Base-by-base conservation (phyloP, 1,140 invertebrate genomes). In the Antheraea pernyi region DNA sequence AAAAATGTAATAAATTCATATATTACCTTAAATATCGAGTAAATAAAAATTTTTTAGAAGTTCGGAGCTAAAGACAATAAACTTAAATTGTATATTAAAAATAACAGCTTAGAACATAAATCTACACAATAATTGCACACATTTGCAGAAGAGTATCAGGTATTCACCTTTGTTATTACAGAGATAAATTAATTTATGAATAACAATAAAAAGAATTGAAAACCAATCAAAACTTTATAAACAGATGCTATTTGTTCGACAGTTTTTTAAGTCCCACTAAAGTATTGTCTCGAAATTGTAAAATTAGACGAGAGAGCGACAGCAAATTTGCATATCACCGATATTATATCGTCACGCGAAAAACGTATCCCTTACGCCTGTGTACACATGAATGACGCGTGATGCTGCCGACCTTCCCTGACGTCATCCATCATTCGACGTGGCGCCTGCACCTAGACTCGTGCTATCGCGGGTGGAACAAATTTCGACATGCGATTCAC, bases 281-380 rank as follows among this genome's bases (percentile, higher is more conserved):
- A 53, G 11, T 53, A 53, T 53, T 48, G 46, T 48, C 7, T 53
- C 46, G 16, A 53, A 53, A 53, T 53, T 53, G 69, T 68, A 71
- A 70, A 66, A 77, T 82, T 84, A 85, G 83, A 84, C 82, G 78
- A 70, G 76, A 80, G 74, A 70, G 77, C 79, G 86, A 83, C 81
- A 82, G 78, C 78, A 79, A 89, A 91, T 91, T 90, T 90, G 89
- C 89, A 91, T 91, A 91, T 91, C 89, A 89, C 89, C 89, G 77
- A 91, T 91, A 91, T 91, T 89, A 91, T 91, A 91, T 89, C 88
- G 87, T 91, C 89, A 90, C 86, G 83, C 87, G 89, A 91, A 91
- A 91, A 91, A 91, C 89, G 88, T 91, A 91, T 91, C 87, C 89
- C 89, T 89, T 91, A 91, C 89, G 89, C 83, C 87, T 91, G 85